phyloP scores from a whole-genome alignment of 2,797 vertebrate species.

The Acanthornis magna region DNA sequence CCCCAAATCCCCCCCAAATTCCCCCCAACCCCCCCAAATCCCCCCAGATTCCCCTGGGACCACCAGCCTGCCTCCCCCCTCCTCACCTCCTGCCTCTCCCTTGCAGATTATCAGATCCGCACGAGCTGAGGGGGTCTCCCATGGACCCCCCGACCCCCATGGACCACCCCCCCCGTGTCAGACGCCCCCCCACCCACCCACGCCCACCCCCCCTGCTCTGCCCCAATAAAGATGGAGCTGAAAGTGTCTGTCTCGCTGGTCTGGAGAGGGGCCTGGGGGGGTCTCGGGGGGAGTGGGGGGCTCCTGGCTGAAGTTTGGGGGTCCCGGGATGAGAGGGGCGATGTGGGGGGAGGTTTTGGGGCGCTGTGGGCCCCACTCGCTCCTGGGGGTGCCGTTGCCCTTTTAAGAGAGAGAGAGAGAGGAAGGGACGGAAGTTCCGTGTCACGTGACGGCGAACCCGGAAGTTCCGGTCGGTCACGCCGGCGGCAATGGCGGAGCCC shows the following conservation, averaged over 20 bases:
- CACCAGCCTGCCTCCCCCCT: background rate
- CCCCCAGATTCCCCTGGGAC: background rate
- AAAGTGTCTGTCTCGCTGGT: too few species aligned
- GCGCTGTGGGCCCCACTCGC: background rate
- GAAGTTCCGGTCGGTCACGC: background rate
- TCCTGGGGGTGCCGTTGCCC: background rate
- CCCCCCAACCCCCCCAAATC: background rate
- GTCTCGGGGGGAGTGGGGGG: background rate
- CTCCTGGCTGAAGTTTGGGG: background rate
- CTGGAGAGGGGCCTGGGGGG: too few species aligned
- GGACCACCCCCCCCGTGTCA: too few species aligned
- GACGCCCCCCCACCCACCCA: too few species aligned
- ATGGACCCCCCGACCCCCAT: background rate
- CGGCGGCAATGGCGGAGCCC: slow-evolving; percentile 63
- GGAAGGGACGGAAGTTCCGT: too few species aligned
- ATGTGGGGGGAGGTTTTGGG: background rate
- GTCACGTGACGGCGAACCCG: background rate
- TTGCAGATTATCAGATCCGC: background rate
- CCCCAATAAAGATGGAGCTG: background rate
- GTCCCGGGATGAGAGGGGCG: background rate
- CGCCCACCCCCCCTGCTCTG: too few species aligned
- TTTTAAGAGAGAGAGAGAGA: background rate
- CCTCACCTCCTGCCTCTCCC: background rate
- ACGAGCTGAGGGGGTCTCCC: background rate
- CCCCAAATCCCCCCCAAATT: background rate